Evolutionary conservation across 2,888 invertebrate genomes (phyloP), one percentile per base, ranked within the genome.

Genomic region (Sinotaia quadrata): DNA sequence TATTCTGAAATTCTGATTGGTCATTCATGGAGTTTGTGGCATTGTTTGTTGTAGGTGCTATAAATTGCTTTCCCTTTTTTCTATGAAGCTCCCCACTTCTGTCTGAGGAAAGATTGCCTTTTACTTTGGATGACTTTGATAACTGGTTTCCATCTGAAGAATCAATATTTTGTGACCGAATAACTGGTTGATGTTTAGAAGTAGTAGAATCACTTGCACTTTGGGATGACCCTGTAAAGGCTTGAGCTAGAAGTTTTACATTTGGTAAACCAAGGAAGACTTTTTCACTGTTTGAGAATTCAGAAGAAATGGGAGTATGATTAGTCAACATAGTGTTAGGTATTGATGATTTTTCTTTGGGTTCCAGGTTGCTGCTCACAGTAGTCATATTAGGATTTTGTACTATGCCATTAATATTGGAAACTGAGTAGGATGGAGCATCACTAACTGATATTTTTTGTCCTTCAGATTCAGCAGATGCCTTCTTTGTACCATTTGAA

Each of bases 171-270:
- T 61, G 49, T 2, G 61, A 49, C 49, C 61, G 49, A 24, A 61
- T 61, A 12, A 61, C 61, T 29, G 61, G 61, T 29, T 51, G 61
- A 36, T 61, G 36, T 34, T 49, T 49, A 65, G 63, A 21, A 27
- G 54, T 4, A 18, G 37, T 24, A 5, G 10, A 29, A 27, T 34
- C 31, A 29, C 27, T n/a, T 7, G 8, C 24, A 21, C 21, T 58
- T n/a, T 15, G 1, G 31, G 68, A 54, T 49, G 49, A 68, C 33
- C 60, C 69, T 41, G 71, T 72, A 52, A 76, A 75, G 10, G 68
- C 63, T 54, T 72, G 69, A 18, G 75, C 74, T 34, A 76, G 59
- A 63, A 58, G 51, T 60, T 54, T 68, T 1, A 76, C 76, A 33
- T 70, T 76, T 2, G 76, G 74, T 51, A 74, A 68, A 37, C 63